Evolutionary conservation across 2,797 vertebrate species (phyloP).

Genomic region (Netta rufina): DNA sequence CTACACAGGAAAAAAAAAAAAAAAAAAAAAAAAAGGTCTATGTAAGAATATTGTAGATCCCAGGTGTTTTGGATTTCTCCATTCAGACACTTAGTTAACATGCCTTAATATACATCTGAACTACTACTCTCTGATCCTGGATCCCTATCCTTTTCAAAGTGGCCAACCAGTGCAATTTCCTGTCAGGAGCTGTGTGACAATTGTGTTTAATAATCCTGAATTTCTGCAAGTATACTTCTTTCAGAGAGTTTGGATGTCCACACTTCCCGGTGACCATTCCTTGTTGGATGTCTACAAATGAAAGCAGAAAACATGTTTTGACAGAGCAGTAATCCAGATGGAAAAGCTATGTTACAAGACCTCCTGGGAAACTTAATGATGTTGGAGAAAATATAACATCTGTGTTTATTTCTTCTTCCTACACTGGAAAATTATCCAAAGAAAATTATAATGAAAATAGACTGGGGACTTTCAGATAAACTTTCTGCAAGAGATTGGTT

Average conservation of each 20-base stretch:
- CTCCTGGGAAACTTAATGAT: not conserved
- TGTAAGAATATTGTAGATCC: not conserved
- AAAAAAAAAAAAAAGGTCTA: not conserved
- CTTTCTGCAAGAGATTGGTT: not conserved
- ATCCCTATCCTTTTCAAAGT: too few species aligned
- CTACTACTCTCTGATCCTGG: not conserved
- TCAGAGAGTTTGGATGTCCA: not conserved
- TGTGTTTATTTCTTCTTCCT: not conserved
- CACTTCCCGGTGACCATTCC: not conserved
- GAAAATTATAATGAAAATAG: not conserved
- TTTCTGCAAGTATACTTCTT: not conserved
- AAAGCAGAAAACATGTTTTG: not conserved
- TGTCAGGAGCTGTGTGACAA: not conserved
- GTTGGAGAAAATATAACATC: not conserved
- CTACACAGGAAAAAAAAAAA: not conserved
- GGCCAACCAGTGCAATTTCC: rapidly evolving
- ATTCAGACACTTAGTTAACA: not conserved
- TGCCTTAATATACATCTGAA: too few species aligned
- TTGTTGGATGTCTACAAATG: not conserved
- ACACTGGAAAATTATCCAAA: not conserved
- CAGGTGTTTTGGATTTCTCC: not conserved
- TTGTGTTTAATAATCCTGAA: not conserved
- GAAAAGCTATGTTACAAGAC: too few species aligned
- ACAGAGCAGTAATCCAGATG: not conserved
- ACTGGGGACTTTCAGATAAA: too few species aligned